Evolutionary conservation across 2,113 vertebrate species (phyloP).

Genomic region (Trochalopteron elliotii): DNA sequence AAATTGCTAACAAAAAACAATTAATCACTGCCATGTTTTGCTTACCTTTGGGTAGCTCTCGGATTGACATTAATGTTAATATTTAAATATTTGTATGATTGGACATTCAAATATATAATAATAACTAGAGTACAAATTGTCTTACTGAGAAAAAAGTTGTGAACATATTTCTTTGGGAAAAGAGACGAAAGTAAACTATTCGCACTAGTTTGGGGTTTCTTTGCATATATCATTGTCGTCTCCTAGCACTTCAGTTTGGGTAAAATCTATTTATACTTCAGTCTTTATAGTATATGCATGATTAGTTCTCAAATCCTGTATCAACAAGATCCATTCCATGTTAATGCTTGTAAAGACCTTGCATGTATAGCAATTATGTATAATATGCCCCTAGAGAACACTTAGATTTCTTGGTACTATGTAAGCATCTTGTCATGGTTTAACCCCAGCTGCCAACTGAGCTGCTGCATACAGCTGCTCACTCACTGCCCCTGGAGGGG

Average conservation of each 20-base stretch:
- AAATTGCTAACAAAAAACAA: not conserved
- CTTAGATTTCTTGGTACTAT: not conserved
- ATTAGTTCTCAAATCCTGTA: constrained; percentile 20
- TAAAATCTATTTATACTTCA: not conserved
- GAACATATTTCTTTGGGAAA: not conserved
- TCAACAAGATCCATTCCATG: constrained; percentile 15
- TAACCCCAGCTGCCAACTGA: not conserved
- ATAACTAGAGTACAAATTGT: not conserved
- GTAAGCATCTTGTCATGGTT: not conserved
- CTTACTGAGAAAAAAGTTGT: not conserved
- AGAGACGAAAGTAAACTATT: not conserved
- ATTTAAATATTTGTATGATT: not conserved
- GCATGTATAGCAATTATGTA: not conserved
- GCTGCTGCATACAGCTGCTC: not conserved
- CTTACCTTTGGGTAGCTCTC: not conserved
- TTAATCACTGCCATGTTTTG: not conserved
- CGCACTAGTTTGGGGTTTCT: not conserved
- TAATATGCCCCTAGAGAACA: not conserved
- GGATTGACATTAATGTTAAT: not conserved
- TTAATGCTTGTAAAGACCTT: constrained; percentile 14
- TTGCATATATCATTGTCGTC: not conserved
- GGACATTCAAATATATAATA: not conserved
- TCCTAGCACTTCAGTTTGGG: not conserved
- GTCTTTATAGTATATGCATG: not conserved
- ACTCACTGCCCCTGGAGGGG: not conserved